Base-by-base conservation (phyloP, 2,888 invertebrate genomes). In the Sepiola atlantica region DNA sequence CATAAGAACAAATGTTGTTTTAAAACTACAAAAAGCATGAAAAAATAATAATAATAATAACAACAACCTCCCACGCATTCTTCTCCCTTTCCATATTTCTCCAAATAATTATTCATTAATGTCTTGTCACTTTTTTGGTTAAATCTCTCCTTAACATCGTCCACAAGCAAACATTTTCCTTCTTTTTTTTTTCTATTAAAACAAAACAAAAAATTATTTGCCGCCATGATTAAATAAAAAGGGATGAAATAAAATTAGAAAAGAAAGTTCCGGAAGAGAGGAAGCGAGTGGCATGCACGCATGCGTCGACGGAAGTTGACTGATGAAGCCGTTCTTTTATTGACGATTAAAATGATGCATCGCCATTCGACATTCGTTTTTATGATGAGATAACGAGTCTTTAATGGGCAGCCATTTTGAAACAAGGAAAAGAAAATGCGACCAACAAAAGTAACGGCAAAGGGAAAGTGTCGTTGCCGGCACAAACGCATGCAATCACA, bases 291-390 rank as follows among this genome's bases (percentile, higher is more conserved):
- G 77, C 77, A 77, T n/a, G 77, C 77, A 77, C 77, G 77, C 77
- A 77, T 77, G 77, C 77, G 77, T n/a, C 77, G 77, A 28, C 77
- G 77, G 77, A 77, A 77, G 77, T 77, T 77, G 77, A 77, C 77
- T 77, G 77, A 77, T 77, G 77, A 77, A 77, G 77, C n/a, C 77
- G 77, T 77, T 77, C 77, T 77, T 77, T 77, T 77, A 77, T 77
- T 77, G 77, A n/a, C 77, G 77, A 77, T 77, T 77, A 77, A 77
- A 77, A 77, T 77, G 77, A 77, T 77, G 77, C 77, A 77, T 77
- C 77, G 77, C 28, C 77, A n/a, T 77, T 77, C 77, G 77, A 77
- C 77, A 77, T 77, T 77, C 77, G n/a, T 28, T n/a, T 77, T 77
- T 77, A 77, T 77, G 77, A 77, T 28, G n/a, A 77, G 77, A 77